These are phyloP conservation scores for Drosophila cognata DNA, from an alignment of 2,888 invertebrate genomes.

Conservation along the genomic window DNA sequence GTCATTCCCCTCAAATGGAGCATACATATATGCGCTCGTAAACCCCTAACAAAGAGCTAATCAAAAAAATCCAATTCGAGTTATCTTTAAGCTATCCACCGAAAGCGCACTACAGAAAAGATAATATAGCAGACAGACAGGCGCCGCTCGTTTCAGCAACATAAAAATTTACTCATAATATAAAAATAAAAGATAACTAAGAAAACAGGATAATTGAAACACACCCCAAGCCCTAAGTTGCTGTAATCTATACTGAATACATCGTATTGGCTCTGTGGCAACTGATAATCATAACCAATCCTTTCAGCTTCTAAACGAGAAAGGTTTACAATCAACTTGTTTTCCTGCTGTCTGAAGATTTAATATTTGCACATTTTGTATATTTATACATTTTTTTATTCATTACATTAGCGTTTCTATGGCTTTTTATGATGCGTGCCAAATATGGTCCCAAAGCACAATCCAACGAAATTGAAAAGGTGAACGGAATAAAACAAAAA, in stretches of 20 bases:
- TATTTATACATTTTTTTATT: slow-evolving; percentile 3
- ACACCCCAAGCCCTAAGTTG: background rate
- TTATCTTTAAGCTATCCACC: slow-evolving; percentile 30
- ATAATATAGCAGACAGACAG: slow-evolving; percentile 35
- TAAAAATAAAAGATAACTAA: background rate
- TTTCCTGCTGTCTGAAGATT: background rate
- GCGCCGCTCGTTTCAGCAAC: slow-evolving; percentile 33
- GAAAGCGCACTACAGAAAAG: slow-evolving; percentile 22
- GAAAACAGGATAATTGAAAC: background rate
- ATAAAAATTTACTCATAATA: slow-evolving; percentile 21
- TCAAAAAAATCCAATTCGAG: slow-evolving; percentile 21
- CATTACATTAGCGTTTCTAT: slow-evolving; percentile 16
- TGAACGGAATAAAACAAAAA: slow-evolving; percentile 3
- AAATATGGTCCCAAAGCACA: slow-evolving; percentile 3
- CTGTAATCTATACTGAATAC: background rate
- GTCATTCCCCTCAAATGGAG: slow-evolving; percentile 29
- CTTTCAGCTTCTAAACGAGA: background rate
- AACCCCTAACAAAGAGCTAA: slow-evolving; percentile 20
- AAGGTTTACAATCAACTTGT: background rate
- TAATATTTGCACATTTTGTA: slow-evolving; percentile 9
- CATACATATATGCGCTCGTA: slow-evolving; percentile 26
- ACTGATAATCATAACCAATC: background rate
- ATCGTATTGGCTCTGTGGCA: background rate
- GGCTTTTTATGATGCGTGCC: slow-evolving; percentile 20
- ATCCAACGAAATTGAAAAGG: slow-evolving; percentile 27